Base-by-base conservation (phyloP, 2,113 vertebrate species). In the Aphyosemion australe region DNA sequence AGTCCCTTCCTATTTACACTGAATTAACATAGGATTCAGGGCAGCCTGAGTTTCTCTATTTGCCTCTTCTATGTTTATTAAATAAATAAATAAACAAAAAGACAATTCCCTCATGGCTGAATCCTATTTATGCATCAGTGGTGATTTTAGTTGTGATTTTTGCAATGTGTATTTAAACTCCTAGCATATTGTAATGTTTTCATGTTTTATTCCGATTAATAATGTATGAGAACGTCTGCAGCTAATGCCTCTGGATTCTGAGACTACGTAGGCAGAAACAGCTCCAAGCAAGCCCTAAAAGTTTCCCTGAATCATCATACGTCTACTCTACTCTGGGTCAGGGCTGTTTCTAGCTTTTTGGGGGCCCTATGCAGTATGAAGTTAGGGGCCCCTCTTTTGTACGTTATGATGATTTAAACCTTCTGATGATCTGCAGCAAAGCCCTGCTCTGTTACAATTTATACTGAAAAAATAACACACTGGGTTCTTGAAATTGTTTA, bases 21-120 rank as follows among this genome's bases (percentile, higher is more conserved):
- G 73, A 75, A 73, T 84, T 56, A 82, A 31, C 6, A 4, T 26
- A n/a, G n/a, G n/a, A n/a, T n/a, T n/a, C 18, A 5, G 5, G 4
- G 49, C 42, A 47, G 52, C 56, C 50, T 51, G 57, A 12, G 1
- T 46, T 62, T 42, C 49, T 61, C 26, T 56, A 31, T 10, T 49
- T 20, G 14, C 8, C 12, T 64, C 15, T 16, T n/a, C 54, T 42
- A 58, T 46, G 45, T 43, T 6, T 5, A 49, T 19, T 69, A 32
- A 56, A 72, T 57, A 57, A 69, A 52, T 26, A 5, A n/a, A n/a
- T n/a, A n/a, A n/a, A n/a, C n/a, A n/a, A n/a, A n/a, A n/a, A n/a
- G 49, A 62, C 45, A 19, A 52, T 43, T 59, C 13, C 47, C 16
- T 5, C 43, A 31, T 31, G 18, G 45, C 45, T 37, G 34, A 45